These are phyloP conservation scores for Aythya fuligula DNA, from an alignment of 2,797 vertebrate species.

Conservation along the genomic window DNA sequence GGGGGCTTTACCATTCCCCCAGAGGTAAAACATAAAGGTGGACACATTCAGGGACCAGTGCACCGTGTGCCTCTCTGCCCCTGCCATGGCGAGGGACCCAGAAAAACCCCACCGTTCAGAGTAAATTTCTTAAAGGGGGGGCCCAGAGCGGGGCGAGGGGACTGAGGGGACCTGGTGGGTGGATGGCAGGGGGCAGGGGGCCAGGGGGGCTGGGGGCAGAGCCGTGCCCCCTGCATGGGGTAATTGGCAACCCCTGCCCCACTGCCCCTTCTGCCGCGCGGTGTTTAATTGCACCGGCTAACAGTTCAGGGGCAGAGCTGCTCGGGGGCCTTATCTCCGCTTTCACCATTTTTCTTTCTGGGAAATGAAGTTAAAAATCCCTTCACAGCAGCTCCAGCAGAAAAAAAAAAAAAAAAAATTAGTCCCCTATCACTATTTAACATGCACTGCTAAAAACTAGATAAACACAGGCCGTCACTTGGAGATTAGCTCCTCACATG, in stretches of 20 bases:
- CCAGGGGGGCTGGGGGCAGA: neutral
- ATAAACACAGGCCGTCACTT: slow-evolving; percentile 76
- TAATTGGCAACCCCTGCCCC: neutral
- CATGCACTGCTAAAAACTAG: slow-evolving; percentile 78
- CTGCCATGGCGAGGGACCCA: neutral
- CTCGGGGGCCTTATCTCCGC: slow-evolving; percentile 65
- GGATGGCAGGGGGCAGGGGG: neutral
- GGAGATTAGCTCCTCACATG: slow-evolving; percentile 78
- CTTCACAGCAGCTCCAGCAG: slow-evolving; percentile 60
- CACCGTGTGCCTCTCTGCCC: too few relatives aligned
- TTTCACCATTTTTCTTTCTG: slow-evolving; percentile 73
- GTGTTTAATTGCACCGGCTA: slow-evolving; percentile 59
- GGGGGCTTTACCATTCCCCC: neutral
- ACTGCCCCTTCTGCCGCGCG: neutral
- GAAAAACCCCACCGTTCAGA: neutral
- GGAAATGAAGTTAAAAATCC: slow-evolving; percentile 77
- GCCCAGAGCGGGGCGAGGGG: neutral
- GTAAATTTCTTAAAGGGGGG: neutral
- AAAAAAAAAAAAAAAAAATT: slow-evolving; percentile 3
- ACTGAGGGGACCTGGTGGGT: neutral
- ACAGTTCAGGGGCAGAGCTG: slow-evolving; percentile 60
- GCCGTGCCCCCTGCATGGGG: neutral
- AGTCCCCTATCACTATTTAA: slow-evolving; percentile 78
- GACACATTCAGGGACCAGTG: neutral
- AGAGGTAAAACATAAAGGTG: neutral